phyloP scores from a whole-genome alignment of 2,113 vertebrate genomes.

The Oreotrochilus melanogaster region DNA sequence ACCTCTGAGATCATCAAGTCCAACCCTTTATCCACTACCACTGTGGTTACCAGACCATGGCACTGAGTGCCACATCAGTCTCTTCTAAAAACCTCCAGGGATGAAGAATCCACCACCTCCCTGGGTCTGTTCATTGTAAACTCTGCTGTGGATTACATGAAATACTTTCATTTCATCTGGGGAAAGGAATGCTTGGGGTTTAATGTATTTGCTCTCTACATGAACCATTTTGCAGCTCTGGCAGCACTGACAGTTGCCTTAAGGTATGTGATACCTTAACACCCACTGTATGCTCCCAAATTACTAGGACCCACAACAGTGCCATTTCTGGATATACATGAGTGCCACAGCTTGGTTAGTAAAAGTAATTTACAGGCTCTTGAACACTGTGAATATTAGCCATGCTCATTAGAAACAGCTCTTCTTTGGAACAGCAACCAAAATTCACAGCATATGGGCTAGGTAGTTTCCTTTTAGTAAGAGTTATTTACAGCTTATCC shows the following conservation, averaged over 20 bases:
- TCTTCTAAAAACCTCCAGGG: no score
- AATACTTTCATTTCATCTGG: neutral
- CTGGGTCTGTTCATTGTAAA: no score
- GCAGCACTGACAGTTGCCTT: neutral
- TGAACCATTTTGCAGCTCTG: neutral
- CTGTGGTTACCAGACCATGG: no score
- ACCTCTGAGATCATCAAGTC: no score
- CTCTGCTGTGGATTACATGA: neutral
- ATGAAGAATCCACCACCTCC: no score
- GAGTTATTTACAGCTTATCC: neutral
- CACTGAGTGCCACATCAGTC: no score
- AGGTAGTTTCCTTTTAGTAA: neutral
- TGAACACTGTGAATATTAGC: neutral
- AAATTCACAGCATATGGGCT: neutral
- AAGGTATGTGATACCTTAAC: neutral
- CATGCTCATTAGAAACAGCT: neutral
- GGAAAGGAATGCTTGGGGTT: neutral
- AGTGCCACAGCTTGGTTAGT: neutral
- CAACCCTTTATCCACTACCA: no score
- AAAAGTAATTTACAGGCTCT: neutral
- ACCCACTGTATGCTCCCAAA: neutral
- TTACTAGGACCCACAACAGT: neutral
- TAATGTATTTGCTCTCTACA: neutral
- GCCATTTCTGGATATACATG: neutral
- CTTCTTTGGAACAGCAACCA: neutral